Percentiles rank a stretch among this genome's conserved stretches.
These are phyloP conservation scores for Pyrochroa serraticornis DNA, from an alignment of 2,888 invertebrate species.

Conservation along the genomic window DNA sequence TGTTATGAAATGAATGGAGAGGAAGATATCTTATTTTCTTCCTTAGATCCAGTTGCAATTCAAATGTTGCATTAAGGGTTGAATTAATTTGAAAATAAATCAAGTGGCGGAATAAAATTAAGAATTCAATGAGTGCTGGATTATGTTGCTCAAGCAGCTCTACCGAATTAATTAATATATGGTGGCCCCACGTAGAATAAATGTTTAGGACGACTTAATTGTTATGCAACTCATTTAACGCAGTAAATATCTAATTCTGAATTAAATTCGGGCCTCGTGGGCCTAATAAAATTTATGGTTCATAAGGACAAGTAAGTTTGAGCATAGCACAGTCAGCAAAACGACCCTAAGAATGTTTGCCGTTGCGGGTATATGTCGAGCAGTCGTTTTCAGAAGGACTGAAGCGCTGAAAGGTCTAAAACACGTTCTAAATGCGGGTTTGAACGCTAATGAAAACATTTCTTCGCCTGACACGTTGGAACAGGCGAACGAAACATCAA, in stretches of 20 bases:
- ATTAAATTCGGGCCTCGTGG: conserved; percentile 30
- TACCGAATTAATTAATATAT: conserved; percentile 24
- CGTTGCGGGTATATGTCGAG: conserved; percentile 26
- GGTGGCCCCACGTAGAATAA: conserved; percentile 23
- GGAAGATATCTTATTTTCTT: background rate
- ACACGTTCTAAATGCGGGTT: conserved; percentile 26
- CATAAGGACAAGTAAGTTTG: conserved; percentile 32
- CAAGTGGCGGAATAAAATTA: background rate
- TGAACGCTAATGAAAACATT: conserved; percentile 30
- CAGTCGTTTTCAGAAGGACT: conserved; percentile 16
- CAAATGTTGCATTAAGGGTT: background rate
- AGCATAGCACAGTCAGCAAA: conserved; percentile 21
- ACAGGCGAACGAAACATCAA: conserved; percentile 34
- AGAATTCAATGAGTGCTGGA: conserved; percentile 1
- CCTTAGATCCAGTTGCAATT: background rate
- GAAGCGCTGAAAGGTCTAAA: conserved; percentile 23
- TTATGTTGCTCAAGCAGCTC: background rate
- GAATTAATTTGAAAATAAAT: too few species aligned
- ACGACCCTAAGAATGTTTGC: conserved; percentile 29
- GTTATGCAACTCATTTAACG: conserved; percentile 35
- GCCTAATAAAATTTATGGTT: conserved; percentile 34
- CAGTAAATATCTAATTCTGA: conserved; percentile 31
- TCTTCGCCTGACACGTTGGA: conserved; percentile 30
- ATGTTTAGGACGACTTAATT: conserved; percentile 27
- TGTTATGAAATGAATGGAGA: background rate